Evolutionary conservation across 1,140 invertebrate genomes (phyloP).

Genomic region (Lordiphosa clarofinis): DNA sequence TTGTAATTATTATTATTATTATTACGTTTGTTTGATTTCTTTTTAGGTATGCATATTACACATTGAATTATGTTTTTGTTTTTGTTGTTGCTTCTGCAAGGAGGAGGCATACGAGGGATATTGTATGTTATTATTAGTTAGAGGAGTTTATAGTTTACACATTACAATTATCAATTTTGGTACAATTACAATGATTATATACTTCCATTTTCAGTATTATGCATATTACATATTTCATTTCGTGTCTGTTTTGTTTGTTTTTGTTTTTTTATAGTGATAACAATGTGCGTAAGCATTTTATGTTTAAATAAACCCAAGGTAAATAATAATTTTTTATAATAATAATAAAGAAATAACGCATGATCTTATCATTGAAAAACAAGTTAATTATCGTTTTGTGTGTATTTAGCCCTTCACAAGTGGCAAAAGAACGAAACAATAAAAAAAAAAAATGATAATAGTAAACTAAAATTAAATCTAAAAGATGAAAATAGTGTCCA

Average conservation of each 20-base stretch:
- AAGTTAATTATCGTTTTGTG: background rate
- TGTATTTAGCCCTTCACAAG: background rate
- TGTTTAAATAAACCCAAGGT: conserved; percentile 23
- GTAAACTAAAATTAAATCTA: background rate
- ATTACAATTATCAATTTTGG: conserved; percentile 74
- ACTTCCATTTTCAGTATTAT: conserved; percentile 27
- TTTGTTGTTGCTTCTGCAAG: conserved; percentile 27
- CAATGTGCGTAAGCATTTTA: conserved; percentile 40
- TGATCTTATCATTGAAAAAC: conserved; percentile 10
- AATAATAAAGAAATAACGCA: conserved; percentile 24
- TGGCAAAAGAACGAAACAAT: background rate
- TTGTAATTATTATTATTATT: conserved; percentile 30
- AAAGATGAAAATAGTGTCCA: no score
- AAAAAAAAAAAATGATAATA: background rate
- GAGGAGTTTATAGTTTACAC: conserved; percentile 51
- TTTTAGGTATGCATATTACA: conserved; percentile 60
- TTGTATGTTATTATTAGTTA: conserved; percentile 65
- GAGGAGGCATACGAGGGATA: conserved; percentile 19
- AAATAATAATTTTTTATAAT: conserved; percentile 7
- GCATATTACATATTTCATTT: conserved; percentile 42
- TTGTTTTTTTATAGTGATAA: conserved; percentile 42
- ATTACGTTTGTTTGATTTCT: conserved; percentile 25
- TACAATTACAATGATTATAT: conserved; percentile 61
- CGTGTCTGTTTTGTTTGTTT: conserved; percentile 24
- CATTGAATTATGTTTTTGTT: conserved; percentile 41